These are phyloP conservation scores for Miichthys miiuy DNA, from an alignment of 2,797 vertebrate genomes.

Conservation along the genomic window DNA sequence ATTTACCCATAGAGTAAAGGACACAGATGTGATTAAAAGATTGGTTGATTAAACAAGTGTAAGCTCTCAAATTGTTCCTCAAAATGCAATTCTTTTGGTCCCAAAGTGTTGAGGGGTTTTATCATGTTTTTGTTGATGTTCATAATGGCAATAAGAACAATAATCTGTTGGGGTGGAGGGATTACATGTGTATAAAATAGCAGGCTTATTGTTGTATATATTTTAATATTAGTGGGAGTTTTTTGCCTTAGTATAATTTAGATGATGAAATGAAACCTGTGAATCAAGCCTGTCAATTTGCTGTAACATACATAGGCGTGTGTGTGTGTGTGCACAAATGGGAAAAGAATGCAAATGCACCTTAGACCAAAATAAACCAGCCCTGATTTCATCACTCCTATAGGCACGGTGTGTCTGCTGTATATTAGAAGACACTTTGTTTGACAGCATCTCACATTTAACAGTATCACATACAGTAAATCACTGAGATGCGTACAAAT, in stretches of 20 bases:
- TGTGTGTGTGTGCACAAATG: too few species aligned
- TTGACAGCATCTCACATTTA: constrained; percentile 29
- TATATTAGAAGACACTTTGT: constrained; percentile 28
- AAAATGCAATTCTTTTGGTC: constrained; percentile 31
- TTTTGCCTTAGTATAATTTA: neutral
- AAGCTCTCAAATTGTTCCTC: constrained; percentile 33
- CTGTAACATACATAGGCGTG: neutral
- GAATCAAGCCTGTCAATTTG: neutral
- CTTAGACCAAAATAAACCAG: constrained; percentile 50
- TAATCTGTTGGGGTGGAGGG: neutral
- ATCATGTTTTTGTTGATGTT: constrained; percentile 25
- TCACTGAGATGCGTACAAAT: neutral
- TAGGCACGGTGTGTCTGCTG: constrained; percentile 16
- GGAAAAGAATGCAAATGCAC: neutral
- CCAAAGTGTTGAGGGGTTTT: constrained; percentile 25
- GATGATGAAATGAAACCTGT: neutral
- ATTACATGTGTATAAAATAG: neutral
- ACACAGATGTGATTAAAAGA: constrained; percentile 53
- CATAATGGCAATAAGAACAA: constrained; percentile 24
- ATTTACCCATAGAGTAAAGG: constrained; percentile 49
- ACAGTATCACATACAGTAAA: constrained; percentile 4
- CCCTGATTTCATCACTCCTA: constrained; percentile 2
- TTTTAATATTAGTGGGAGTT: neutral
- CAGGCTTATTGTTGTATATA: neutral
- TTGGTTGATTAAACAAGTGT: constrained; percentile 46